A percentile compares a stretch with the other conserved stretches of the same genome.
These are phyloP conservation scores for Sceloporus undulatus DNA, from an alignment of 2,113 vertebrate genomes.

Conservation along the genomic window DNA sequence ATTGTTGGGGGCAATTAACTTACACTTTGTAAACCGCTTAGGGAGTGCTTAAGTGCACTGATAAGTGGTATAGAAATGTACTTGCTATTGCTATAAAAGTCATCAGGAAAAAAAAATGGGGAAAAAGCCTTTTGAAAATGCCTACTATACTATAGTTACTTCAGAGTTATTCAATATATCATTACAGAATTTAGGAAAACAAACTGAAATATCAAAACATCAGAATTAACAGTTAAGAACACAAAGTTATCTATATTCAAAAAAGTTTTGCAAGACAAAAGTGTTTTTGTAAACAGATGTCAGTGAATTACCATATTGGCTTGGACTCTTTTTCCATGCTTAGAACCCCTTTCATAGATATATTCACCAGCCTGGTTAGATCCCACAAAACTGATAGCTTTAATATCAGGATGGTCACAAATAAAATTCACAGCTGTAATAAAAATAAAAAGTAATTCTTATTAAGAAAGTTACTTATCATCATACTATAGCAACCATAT, in stretches of 20 bases:
- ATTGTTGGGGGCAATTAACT: too few relatives aligned
- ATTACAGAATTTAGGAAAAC: background rate
- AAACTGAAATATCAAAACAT: background rate
- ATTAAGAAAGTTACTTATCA: constrained; percentile 1
- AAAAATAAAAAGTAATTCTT: constrained; percentile 36
- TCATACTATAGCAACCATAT: background rate
- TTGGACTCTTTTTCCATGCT: constrained; percentile 95
- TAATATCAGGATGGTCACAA: constrained; percentile 96
- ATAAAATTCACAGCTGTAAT: constrained; percentile 93
- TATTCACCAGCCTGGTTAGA: constrained; percentile 97
- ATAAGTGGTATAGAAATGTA: too few relatives aligned
- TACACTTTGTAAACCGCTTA: too few relatives aligned
- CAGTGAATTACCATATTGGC: constrained; percentile 90
- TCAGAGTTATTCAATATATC: background rate
- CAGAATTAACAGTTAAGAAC: background rate
- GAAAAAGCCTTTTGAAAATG: background rate
- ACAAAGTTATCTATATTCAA: background rate
- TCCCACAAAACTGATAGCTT: constrained; percentile 98
- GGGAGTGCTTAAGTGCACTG: too few relatives aligned
- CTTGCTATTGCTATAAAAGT: too few relatives aligned
- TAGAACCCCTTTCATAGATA: constrained; percentile 95
- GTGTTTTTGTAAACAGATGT: background rate
- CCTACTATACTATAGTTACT: background rate
- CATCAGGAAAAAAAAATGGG: background rate
- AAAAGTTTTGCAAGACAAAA: background rate